Evolutionary conservation across 1,140 invertebrate species (phyloP).

Genomic region (Drosophila novamexicana): DNA sequence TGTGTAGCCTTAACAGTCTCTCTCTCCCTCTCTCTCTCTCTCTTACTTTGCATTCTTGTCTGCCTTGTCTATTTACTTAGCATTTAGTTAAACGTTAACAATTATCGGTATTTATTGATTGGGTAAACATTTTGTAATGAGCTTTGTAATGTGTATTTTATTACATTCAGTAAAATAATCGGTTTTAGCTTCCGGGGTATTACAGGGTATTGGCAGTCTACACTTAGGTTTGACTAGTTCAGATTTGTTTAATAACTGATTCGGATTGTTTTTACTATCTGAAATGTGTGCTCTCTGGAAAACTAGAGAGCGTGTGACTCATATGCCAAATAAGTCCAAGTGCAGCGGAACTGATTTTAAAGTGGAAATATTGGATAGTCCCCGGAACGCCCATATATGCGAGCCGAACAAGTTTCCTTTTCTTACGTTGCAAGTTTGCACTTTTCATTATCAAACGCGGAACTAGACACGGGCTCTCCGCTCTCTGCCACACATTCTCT

Average conservation of each 20-base stretch:
- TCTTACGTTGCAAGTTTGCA: constrained; percentile 38
- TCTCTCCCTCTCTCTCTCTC: not conserved
- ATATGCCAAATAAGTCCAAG: constrained; percentile 24
- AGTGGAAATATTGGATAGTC: constrained; percentile 22
- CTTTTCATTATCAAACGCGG: constrained; percentile 42
- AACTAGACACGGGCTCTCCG: constrained; percentile 28
- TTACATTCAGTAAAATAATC: not conserved
- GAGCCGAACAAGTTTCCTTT: constrained; percentile 48
- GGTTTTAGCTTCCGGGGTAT: not conserved
- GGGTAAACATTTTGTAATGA: not conserved
- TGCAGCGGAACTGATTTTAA: constrained; percentile 36
- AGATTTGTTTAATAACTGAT: constrained; percentile 17
- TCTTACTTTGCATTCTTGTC: not conserved
- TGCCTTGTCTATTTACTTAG: not conserved
- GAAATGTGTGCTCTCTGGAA: not conserved
- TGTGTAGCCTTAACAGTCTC: not conserved
- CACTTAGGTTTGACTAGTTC: not conserved
- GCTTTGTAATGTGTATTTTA: not conserved
- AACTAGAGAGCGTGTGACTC: constrained; percentile 12
- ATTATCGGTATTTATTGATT: too few species aligned
- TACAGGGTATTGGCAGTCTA: constrained; percentile 6
- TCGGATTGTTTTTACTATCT: constrained; percentile 6
- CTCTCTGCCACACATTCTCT: constrained; percentile 9
- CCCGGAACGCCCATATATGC: constrained; percentile 12
- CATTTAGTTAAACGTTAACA: too few species aligned